Evolutionary conservation across 2,888 invertebrate genomes (phyloP), one percentile per base, ranked within the genome.

Genomic region (Oxycera nigricornis): DNA sequence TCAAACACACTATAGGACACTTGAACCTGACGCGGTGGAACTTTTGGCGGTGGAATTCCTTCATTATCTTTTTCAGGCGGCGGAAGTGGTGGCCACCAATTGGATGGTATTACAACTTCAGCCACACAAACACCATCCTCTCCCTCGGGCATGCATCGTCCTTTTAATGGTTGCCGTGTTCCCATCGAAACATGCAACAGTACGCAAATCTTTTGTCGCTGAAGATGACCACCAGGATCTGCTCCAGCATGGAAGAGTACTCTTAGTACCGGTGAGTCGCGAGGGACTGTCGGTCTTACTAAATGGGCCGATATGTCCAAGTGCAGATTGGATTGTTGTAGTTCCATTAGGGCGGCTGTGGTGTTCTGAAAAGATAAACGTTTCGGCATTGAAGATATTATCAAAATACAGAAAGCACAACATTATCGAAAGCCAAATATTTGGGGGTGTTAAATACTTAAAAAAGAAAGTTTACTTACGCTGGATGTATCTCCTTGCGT

Each of bases 271-370:
- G 97, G 97, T 20, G 94, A 92, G 83, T 97, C 96, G 65, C 95
- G 90, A 0, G 95, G 92, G 73, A 97, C 90, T 81, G 93, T 93
- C 73, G 89, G 88, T 73, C 94, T 92, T n/a, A 97, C 97, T 75
- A 97, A 88, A 84, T 97, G 97, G 4, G 96, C 97, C 50, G 95
- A 96, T 86, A 97, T 93, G 84, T 97, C 97, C 79, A 96, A 86
- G 79, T 94, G 92, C 62, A 91, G 89, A 61, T 91, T 90, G 0
- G 90, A 88, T 75, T 91, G 90, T 80, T 91, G 90, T 75, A 93
- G 84, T 79, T 91, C 90, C 77, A 90, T 82, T 35, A 88, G 81
- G 17, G 87, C 86, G 1, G 86, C 85, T 24, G 90, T 88, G 1
- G 90, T 88, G 79, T 89, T 89, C 81, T 88, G 74, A 52, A 73